phyloP scores from a whole-genome alignment of 2,797 vertebrate genomes.

The Poecilia picta region DNA sequence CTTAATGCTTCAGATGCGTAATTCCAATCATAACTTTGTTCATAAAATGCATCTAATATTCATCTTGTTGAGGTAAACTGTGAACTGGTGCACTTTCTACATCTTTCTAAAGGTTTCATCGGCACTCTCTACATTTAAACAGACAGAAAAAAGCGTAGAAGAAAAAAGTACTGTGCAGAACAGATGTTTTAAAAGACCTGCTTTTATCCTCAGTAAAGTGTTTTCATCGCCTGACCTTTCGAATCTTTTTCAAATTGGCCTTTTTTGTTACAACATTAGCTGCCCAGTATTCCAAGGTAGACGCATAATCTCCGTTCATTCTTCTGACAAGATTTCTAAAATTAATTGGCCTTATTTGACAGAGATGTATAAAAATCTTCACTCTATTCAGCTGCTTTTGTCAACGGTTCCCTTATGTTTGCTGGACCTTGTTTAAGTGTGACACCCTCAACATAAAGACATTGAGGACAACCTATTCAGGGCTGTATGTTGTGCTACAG shows the following conservation, averaged over 20 bases:
- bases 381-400: not conserved
- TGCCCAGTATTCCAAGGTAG: not conserved
- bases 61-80: not conserved
- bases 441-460: not conserved
- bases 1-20: not conserved
- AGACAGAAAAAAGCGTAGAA: not conserved
- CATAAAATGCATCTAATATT: not conserved
- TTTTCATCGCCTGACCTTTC: not conserved
- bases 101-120: too few relatives aligned
- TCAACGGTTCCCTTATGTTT: constrained; percentile 3
- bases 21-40: not conserved
- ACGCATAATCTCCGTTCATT: not conserved
- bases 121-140: too few relatives aligned
- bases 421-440: constrained; percentile 19
- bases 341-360: not conserved
- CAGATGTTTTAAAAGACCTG: not conserved
- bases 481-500: not conserved
- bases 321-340: not conserved
- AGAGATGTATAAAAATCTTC: not conserved
- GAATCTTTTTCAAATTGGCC: not conserved
- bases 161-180: not conserved
- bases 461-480: constrained; percentile 8
- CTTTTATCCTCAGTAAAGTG: not conserved
- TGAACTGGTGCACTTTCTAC: not conserved
- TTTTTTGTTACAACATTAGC: not conserved